Base-by-base conservation (phyloP, 2,113 vertebrate genomes). In the Colossoma macropomum region DNA sequence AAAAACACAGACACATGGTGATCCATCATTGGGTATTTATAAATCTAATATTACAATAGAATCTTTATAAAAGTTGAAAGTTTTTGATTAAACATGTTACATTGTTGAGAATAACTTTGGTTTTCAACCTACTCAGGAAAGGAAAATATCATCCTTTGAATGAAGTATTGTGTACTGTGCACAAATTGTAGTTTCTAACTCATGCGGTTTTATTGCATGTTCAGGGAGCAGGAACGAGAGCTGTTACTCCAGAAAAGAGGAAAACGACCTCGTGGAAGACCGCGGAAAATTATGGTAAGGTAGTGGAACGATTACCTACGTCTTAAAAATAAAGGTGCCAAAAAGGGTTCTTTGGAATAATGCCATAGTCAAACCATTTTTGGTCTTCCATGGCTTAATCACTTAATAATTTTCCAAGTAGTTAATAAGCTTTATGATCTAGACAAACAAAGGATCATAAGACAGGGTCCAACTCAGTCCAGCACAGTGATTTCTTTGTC, bases 161-260 rank as follows among this genome's bases (percentile, higher is more conserved):
- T 19, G 2, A 3, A 3, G 27, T 54, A 23, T 1, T 59, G 54
- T 59, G 21, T 54, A n/a, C 23, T 23, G 17, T 59, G 50, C 10
- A 45, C 41, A 21, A 9, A 17, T 75, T 72, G 59, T 65, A 3
- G 17, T 12, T 1, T 30, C 21, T 69, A n/a, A 32, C 23, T 69
- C 32, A 19, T 54, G 48, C 4, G 54, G 2, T 38, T 81, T 1
- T 34, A 1, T 34, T 32, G 17, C n/a, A 41, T 75, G 66, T 27
- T 8, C 86, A 99, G 98, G 90, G 97, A 99, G 74, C 97, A 99
- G 0, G 98, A 99, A 48, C 97, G 96, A 88, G 98, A 99, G 89
- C 91, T 95, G 13, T 93, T 97, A 87, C 93, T 96, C 82, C 92
- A 95, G 10, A 98, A 98, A 79, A 94, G 93, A 83, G 97, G 98